These are phyloP conservation scores for Zelostemma sp. DNA, from an alignment of 1,140 invertebrate genomes.

Conservation along the genomic window DNA sequence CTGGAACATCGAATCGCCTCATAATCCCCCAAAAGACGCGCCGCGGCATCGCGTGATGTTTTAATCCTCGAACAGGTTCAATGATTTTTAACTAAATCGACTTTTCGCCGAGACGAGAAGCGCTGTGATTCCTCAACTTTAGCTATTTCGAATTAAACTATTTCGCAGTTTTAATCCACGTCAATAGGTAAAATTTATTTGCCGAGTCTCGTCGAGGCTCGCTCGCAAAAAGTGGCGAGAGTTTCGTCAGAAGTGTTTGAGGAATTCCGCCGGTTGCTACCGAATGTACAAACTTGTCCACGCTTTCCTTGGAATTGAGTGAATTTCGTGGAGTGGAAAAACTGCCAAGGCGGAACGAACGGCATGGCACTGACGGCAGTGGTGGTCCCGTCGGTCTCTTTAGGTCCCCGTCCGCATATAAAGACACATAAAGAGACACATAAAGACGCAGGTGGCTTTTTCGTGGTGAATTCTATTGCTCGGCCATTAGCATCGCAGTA, in stretches of 20 bases:
- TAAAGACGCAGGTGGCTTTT: slow-evolving; percentile 45
- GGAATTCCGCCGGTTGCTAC: no score
- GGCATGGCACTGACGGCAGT: no score
- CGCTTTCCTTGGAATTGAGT: slow-evolving; percentile 21
- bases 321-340: slow-evolving; percentile 38
- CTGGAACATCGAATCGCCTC: slow-evolving; percentile 35
- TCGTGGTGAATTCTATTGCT: slow-evolving; percentile 35
- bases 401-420: slow-evolving; percentile 9
- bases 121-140: neutral
- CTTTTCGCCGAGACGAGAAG: neutral
- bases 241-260: no score
- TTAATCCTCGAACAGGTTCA: slow-evolving; percentile 60
- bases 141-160: neutral
- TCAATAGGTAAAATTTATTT: no score
- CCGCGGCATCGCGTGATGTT: slow-evolving; percentile 39
- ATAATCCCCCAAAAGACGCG: slow-evolving; percentile 52
- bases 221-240: no score
- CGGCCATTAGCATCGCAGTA: slow-evolving; percentile 40
- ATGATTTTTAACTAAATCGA: neutral
- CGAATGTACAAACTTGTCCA: no score
- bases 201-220: slow-evolving; percentile 10
- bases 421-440: neutral
- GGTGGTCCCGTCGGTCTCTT: slow-evolving; percentile 25
- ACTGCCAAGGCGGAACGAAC: slow-evolving; percentile 15
- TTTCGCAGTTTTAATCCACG: no score